Conservation (phyloP, 1,140 invertebrate genomes). For the Ceratosolen fusciceps region DNA sequence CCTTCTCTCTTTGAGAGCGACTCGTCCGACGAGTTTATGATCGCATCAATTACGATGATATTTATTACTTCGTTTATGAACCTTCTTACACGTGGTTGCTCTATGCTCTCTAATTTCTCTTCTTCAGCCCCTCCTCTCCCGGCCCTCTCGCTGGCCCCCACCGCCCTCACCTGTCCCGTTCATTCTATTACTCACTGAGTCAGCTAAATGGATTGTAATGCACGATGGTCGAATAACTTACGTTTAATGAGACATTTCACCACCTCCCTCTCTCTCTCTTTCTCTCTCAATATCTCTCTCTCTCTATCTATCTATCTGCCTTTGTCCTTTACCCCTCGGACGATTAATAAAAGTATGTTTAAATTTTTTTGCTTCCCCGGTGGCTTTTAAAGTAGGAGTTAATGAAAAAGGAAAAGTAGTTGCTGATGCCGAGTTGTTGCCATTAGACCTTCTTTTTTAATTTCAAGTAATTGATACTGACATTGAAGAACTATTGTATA, state of each 20-base stretch:
- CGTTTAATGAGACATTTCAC: conserved; percentile 13
- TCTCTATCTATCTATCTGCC: too few species aligned
- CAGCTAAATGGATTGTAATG: conserved; percentile 24
- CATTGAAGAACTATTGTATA: too few species aligned
- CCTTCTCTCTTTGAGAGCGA: neutral
- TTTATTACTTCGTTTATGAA: conserved; percentile 44
- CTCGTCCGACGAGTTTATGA: conserved; percentile 38
- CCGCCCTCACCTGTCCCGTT: neutral
- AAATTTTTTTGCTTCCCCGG: neutral
- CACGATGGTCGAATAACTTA: neutral
- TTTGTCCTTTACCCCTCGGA: too few species aligned
- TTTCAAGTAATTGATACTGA: neutral
- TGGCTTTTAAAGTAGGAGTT: neutral
- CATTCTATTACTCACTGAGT: neutral
- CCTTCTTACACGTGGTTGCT: conserved; percentile 25
- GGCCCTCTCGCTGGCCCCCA: neutral
- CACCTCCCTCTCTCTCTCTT: neutral
- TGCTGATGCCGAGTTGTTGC: neutral
- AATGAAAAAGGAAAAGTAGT: neutral
- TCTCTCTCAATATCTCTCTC: neutral
- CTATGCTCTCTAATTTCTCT: neutral
- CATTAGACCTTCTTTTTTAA: neutral
- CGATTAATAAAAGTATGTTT: neutral
- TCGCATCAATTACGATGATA: conserved; percentile 44
- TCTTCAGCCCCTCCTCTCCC: neutral